Evolutionary conservation across 2,797 vertebrate species (phyloP).

Genomic region (Hypotaenidia philippensis): DNA sequence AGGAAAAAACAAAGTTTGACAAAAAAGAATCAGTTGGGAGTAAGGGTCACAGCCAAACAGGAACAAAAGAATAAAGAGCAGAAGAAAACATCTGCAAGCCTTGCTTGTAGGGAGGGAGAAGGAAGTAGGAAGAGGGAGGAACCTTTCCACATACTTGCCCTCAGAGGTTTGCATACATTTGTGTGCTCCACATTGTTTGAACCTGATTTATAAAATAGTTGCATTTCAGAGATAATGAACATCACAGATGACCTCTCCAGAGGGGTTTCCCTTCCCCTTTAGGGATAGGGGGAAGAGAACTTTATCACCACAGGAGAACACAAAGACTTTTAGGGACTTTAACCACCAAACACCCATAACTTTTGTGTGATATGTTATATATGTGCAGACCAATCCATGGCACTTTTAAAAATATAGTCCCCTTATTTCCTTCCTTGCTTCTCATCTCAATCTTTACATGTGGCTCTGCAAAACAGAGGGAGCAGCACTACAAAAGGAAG

Average conservation of each 20-base stretch:
- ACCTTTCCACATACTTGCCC: slow-evolving; percentile 52
- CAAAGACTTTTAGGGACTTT: background rate
- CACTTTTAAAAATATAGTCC: background rate
- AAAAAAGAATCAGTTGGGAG: slow-evolving; percentile 50
- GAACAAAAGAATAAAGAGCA: slow-evolving; percentile 64
- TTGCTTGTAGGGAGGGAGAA: slow-evolving; percentile 21
- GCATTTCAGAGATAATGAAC: slow-evolving; percentile 45
- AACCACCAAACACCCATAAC: background rate
- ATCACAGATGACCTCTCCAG: slow-evolving; percentile 32
- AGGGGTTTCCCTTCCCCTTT: background rate
- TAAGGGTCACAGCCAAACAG: slow-evolving; percentile 58
- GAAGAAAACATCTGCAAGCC: slow-evolving; percentile 65
- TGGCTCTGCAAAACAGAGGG: background rate
- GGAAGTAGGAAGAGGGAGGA: slow-evolving; percentile 66
- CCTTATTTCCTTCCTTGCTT: background rate
- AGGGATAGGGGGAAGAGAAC: background rate
- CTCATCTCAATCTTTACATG: background rate
- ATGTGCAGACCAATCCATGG: background rate
- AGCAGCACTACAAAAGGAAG: background rate
- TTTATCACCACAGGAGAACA: background rate
- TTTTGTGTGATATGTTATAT: background rate
- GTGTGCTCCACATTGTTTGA: slow-evolving; percentile 36
- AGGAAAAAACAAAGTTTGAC: slow-evolving; percentile 68
- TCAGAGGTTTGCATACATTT: slow-evolving; percentile 48
- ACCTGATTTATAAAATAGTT: slow-evolving; percentile 58